Base-by-base conservation (phyloP, 2,888 invertebrate genomes). In the Cheiracanthium punctorium region DNA sequence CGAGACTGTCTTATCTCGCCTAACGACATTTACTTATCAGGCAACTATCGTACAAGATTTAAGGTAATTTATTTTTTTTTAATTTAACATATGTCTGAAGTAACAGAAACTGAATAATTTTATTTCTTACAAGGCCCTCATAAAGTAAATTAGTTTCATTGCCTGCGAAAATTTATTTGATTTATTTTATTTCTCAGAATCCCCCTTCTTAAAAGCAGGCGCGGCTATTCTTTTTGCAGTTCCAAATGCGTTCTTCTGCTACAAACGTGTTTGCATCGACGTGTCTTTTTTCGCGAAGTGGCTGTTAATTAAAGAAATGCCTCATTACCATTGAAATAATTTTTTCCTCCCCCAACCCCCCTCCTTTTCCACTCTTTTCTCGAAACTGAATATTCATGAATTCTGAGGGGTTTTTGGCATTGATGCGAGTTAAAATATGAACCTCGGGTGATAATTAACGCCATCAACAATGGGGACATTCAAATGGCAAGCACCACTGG, bases 221-320 rank as follows among this genome's bases (percentile, higher is more conserved):
- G 17, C 37, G 7, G 5, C 37, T 37, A 8, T 12, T 48, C 17
- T 48, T 17, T 2, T 2, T 48, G 17, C 8, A 5, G 2, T 48
- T 17, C 17, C 17, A 48, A 7, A 37, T 37, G 5, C 37, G 37
- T 37, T 10, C 37, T 48, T n/a, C n/a, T n/a, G n/a, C 48, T 48
- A 2, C 48, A 48, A 48, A 48, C 17, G 48, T 10, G 17, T 48
- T 48, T n/a, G n/a, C n/a, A n/a, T n/a, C n/a, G 48, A 17, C 48
- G 24, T 58, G 4, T 37, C 37, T 37, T 58, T 58, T 58, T 58
- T 58, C 24, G 24, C 24, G 24, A 24, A 20, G 5, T 58, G 24
- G 58, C 58, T 24, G 58, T 58, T 58, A 58, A 58, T 58, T 58
- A 24, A n/a, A 58, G 58, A 24, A 58, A 58, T 24, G 58, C 14